Evolutionary conservation across 2,797 vertebrate genomes (phyloP), one percentile per base, ranked within the genome.

Genomic region (Poliocrania exsul): DNA sequence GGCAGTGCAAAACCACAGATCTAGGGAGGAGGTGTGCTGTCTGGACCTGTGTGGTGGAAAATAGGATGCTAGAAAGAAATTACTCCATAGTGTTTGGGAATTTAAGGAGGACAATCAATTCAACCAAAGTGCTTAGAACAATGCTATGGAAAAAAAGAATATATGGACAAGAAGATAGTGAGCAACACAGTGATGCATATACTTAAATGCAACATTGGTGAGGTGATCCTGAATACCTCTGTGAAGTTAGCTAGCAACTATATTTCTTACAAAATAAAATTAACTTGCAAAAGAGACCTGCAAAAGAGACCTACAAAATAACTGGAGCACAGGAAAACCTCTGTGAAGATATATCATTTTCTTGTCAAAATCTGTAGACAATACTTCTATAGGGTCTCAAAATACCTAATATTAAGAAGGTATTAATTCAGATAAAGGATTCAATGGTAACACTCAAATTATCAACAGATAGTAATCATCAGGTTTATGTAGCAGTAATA

Each of bases 211-310:
- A 78, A 9, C 66, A 26, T 13, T 69, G 33, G 13, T 61, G 50
- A 84, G 28, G 19, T 79, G n/a, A 79, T 78, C 19, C 54, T 79
- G 38, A 62, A 40, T 42, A 40, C 29, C 26, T 31, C 10, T 74
- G 37, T 51, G 29, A 40, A 64, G 37, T 56, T 67, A 77, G 37
- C 1, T 71, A 77, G 37, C 0, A 1, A 40, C 11, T 38, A 9
- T 5, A 17, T 83, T 86, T 94, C 40, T 74, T 60, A 33, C 5
- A 51, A 54, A 49, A 84, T 69, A 74, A 72, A 84, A 84, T 81
- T 67, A 67, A 33, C 17, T 72, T 82, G 33, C 44, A 46, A 37
- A 70, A 71, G 40, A 82, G 20, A 40, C 25, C 9, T 67, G 73
- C 38, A 16, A 84, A 84, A 56, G 40, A 40, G n/a, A n/a, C n/a